Evolutionary conservation across 2,888 invertebrate genomes (phyloP).

Genomic region (Leptinotarsa tumamoca): DNA sequence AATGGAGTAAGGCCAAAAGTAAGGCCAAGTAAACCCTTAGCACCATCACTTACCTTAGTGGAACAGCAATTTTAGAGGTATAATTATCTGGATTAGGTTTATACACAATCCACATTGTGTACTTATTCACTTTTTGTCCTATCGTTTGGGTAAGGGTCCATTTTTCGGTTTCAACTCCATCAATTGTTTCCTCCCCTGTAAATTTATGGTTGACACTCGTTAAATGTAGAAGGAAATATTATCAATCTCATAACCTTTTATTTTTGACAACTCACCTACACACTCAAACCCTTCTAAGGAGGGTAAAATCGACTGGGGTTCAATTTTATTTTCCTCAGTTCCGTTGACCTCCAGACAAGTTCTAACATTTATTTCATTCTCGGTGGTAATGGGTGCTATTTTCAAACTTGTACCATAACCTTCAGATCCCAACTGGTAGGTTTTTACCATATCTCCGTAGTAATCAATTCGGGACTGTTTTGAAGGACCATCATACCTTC

Average conservation of each 20-base stretch:
- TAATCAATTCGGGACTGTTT: constrained; percentile 92
- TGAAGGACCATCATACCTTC: constrained; percentile 78
- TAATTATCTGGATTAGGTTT: constrained; percentile 71
- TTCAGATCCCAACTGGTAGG: constrained; percentile 79
- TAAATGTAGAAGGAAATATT: neutral
- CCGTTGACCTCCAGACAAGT: constrained; percentile 91
- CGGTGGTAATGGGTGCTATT: constrained; percentile 88
- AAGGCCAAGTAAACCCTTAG: too few species aligned
- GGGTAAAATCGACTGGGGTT: constrained; percentile 84
- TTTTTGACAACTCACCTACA: neutral
- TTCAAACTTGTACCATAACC: constrained; percentile 82
- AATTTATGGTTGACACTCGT: neutral
- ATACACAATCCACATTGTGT: constrained; percentile 88
- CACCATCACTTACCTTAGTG: constrained; percentile 69
- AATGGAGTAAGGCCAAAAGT: too few species aligned
- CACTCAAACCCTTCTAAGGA: constrained; percentile 78
- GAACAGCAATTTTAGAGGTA: constrained; percentile 72
- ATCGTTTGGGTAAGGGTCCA: constrained; percentile 79
- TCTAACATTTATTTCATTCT: constrained; percentile 75
- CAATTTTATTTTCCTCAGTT: constrained; percentile 71
- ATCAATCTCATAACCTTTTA: too few species aligned
- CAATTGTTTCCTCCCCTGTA: constrained; percentile 74
- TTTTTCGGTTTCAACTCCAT: constrained; percentile 80
- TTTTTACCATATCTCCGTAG: constrained; percentile 94
- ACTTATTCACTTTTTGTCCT: constrained; percentile 87